Base-by-base conservation (phyloP, 1,140 invertebrate species). In the Watersipora subatra region DNA sequence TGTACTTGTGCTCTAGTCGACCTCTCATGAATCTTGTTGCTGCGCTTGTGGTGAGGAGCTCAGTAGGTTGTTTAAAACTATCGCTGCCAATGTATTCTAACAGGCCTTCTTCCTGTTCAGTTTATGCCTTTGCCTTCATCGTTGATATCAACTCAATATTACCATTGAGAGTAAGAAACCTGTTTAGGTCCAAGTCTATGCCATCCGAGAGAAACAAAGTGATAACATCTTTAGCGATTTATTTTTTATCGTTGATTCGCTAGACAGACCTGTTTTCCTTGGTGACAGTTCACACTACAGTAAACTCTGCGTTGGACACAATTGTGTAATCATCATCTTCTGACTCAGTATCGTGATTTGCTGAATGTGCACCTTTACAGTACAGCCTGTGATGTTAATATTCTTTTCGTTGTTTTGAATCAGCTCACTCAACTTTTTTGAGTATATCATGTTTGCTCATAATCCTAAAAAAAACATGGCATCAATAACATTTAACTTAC, bases 401-500 rank as follows among this genome's bases (percentile, higher is more conserved):
- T 87, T 84, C 57, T 87, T 83, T 67, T 88, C 88, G 19, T 93
- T 97, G 71, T 92, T 93, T 74, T 99, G 96, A 69, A 99, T 88
- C 0, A 99, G 76, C 0, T 90, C 88, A 1, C 90, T 92, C 2
- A 99, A 84, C 77, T 97, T 98, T 80, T 97, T 97, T 0, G 92
- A 93, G 46, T 96, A 84, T 66, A 99, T 95, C 80, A 95, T 97
- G 61, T 87, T 88, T 0, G 96, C 93, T 72, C 94, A 75, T 78
- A 94, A 98, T 7, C 95, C 95, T 85, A 99, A 98, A 85, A 99
- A 99, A 66, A 99, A 82, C 88, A 99, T 92, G 0, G 97, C 95
- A 80, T 99, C 97, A 71, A 99, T 99, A 0, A 98, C 93, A 82
- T 99, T 99, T 69, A 92, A 96, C 76, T 99, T 99, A 0, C 97